Base-by-base conservation (phyloP, 1,140 invertebrate species). In the Caenorhabditis remanei region DNA sequence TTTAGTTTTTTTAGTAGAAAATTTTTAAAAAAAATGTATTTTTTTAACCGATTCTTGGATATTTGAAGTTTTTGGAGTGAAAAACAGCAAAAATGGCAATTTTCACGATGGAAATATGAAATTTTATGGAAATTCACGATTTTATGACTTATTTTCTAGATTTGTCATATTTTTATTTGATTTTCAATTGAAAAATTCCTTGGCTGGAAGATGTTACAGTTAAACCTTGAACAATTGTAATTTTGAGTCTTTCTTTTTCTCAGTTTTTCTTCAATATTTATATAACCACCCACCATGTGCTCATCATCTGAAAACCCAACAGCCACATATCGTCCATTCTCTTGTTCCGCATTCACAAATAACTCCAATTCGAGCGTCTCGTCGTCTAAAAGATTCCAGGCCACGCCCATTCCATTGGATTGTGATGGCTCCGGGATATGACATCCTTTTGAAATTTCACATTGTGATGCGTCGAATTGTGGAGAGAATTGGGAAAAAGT, bases 331-430 rank as follows among this genome's bases (percentile, higher is more conserved):
- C 43, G 13, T 46, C 67, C 67, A 9, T 75, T 75, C 67, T 46
- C 67, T 41, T 75, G 41, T 19, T 75, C 67, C 5, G 67, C 14
- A 75, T 75, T 75, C 67, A 75, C 67, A n/a, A 75, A 75, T 41
- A 75, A 48, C 67, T 75, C 67, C 67, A 75, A 46, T 46, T 46
- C 41, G 2, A 75, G 67, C 14, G 67, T 75, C 67, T 75, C 67
- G n/a, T 75, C 67, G 19, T 75, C 67, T 16, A 75, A n/a, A 11
- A 75, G n/a, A 46, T 46, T 75, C 67, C 67, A 75, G 5, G 67
- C 13, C 5, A 75, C 67, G 19, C 67, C 67, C 67, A 75, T 75
- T 46, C 67, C 67, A n/a, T 46, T 46, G 9, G 43, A 75, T n/a
- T 75, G 13, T 11, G 41, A 19, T 19, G 67, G 41, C 46, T 75